Evolutionary conservation across 2,113 vertebrate species (phyloP), one percentile per base, ranked within the genome.

Genomic region (Mandrillus leucophaeus): DNA sequence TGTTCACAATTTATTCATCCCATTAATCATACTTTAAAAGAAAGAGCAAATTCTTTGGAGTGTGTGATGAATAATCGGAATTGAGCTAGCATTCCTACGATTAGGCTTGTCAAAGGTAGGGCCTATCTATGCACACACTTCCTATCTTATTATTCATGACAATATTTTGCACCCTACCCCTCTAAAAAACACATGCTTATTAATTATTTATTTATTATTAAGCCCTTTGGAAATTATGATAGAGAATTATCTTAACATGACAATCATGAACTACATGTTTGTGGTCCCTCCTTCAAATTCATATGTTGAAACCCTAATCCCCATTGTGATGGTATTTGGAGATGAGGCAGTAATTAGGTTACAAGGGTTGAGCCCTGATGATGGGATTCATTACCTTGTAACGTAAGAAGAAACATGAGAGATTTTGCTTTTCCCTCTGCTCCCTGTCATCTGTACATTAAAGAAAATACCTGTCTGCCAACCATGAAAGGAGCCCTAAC

Each of bases 1-100:
- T 89, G 18, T 59, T 91, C 48, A 76, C 75, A 97, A 55, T 73
- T 90, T 83, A 95, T 59, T 25, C 81, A 59, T 61, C 9, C 45
- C 50, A 70, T 95, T 93, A 97, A 92, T 40, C 45, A 85, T 55
- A 52, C 48, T 61, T 70, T 55, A 90, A 94, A 94, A 94, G 52
- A 92, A 96, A 95, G 38, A 90, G 5, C 6, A 83, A 40, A 30
- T 97, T 83, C 11, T 70, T 97, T 95, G 78, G 90, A n/a, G 45
- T 40, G 20, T 90, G 59, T 57, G 32, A 70, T 57, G 59, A 25
- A 64, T 64, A 25, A 57, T 64, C 59, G 45, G 17, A 94, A 72
- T 75, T 76, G 64, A 80, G 50, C 35, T 45, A 68, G 70, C 27
- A 40, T 88, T 81, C 20, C 59, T n/a, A 76, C 4, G 43, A 16